Conservation (phyloP, 2,113 vertebrate genomes). For the Cettia cetti region DNA sequence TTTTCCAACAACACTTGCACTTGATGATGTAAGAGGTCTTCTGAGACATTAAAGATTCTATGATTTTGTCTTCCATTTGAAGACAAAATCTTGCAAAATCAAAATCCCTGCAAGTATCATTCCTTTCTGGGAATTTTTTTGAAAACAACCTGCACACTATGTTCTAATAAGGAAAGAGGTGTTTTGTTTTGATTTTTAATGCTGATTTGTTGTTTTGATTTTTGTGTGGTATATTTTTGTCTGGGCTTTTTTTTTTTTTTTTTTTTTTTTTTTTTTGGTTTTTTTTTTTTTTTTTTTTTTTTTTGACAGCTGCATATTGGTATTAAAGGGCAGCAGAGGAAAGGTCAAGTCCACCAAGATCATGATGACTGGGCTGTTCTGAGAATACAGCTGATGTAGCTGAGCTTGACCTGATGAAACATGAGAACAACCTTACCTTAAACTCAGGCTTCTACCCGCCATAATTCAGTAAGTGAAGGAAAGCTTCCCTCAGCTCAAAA, state of each 20-base stretch:
- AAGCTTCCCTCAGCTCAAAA: neutral
- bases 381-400: neutral
- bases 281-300: too few relatives aligned
- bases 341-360: neutral
- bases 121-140: neutral
- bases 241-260: too few relatives aligned
- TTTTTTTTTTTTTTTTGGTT: too few relatives aligned
- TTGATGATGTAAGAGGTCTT: neutral
- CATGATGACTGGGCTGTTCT: neutral
- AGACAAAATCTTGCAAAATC: neutral
- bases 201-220: too few relatives aligned
- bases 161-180: neutral
- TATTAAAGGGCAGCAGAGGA: neutral
- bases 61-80: neutral
- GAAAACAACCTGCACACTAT: rapidly evolving
- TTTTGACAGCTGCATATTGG: neutral
- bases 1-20: neutral
- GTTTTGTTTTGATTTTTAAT: neutral
- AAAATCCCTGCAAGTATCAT: neutral
- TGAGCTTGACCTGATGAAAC: neutral
- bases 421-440: neutral
- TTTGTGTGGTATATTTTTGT: too few relatives aligned
- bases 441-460: rapidly evolving
- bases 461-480: neutral
- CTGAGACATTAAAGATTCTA: too few relatives aligned